Percentiles rank a stretch among this genome's conserved stretches.
Evolutionary conservation across 2,888 invertebrate species (phyloP).

Genomic region (Leptopilina myrica): DNA sequence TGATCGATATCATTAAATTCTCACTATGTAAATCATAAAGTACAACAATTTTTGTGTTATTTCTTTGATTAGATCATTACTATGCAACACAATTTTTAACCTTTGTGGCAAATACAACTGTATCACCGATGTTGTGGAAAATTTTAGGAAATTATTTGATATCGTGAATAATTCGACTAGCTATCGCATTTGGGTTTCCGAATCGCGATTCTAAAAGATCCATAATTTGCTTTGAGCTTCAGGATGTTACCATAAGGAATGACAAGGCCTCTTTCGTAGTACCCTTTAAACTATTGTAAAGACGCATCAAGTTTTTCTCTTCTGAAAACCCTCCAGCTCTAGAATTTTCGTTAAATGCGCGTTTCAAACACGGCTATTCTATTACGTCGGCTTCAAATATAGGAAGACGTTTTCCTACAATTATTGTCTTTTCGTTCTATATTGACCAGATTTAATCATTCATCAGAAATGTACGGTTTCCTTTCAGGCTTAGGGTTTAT

Average conservation of each 20-base stretch:
- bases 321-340: slow-evolving; percentile 28
- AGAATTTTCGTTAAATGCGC: neutral
- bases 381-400: neutral
- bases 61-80: neutral
- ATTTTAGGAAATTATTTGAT: neutral
- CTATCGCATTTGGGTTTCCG: neutral
- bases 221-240: neutral
- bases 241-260: slow-evolving; percentile 41
- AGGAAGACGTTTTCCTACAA: neutral
- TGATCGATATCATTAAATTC: too few relatives aligned
- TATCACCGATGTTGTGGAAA: neutral
- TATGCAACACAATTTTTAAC: neutral
- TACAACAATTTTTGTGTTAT: neutral
- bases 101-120: neutral
- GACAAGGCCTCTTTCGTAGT: slow-evolving; percentile 43
- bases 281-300: slow-evolving; percentile 32
- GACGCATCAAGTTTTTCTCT: slow-evolving; percentile 44
- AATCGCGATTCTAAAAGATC: neutral
- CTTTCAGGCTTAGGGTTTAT: too few relatives aligned
- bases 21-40: neutral
- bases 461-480: too few relatives aligned
- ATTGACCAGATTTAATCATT: too few relatives aligned
- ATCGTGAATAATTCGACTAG: neutral
- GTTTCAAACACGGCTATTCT: neutral
- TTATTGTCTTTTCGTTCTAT: too few relatives aligned